Percentiles rank a stretch among this genome's conserved stretches.
phyloP scores from a whole-genome alignment of 2,797 vertebrate species.

The Gymnopithys bicolor region DNA sequence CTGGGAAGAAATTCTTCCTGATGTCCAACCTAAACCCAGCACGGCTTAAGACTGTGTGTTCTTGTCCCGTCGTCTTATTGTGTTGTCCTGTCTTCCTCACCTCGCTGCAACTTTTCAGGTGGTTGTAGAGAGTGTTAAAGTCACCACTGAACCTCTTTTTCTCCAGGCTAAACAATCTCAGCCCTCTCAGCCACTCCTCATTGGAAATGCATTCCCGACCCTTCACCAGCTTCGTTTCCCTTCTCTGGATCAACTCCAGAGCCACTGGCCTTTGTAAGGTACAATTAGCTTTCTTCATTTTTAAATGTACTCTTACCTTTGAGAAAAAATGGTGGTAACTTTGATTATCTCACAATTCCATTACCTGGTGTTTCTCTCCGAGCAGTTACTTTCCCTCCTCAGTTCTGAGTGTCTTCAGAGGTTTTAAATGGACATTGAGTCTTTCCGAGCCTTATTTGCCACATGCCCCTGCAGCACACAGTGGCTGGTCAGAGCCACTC shows the following conservation, averaged over 20 bases:
- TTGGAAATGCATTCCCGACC: background rate
- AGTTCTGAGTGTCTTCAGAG: background rate
- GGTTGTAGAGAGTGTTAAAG: background rate
- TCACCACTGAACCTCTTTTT: background rate
- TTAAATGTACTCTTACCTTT: background rate
- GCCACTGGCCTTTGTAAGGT: background rate
- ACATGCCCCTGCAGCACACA: background rate
- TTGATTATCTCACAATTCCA: no score
- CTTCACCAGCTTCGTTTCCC: background rate
- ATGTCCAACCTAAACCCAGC: background rate
- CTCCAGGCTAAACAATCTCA: background rate
- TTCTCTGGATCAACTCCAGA: background rate
- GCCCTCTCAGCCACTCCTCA: no score
- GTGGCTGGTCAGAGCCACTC: accelerated
- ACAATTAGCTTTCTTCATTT: accelerated
- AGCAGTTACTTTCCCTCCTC: no score
- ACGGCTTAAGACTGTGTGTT: background rate
- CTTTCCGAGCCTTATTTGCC: accelerated
- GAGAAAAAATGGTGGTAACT: background rate
- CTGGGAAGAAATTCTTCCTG: background rate
- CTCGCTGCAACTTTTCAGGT: background rate
- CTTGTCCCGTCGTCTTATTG: no score
- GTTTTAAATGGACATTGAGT: background rate
- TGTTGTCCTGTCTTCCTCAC: no score
- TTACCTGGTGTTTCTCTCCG: accelerated